Evolutionary conservation across 1,140 invertebrate genomes (phyloP), one percentile per base, ranked within the genome.

Genomic region (Acromyrmex echinatior): DNA sequence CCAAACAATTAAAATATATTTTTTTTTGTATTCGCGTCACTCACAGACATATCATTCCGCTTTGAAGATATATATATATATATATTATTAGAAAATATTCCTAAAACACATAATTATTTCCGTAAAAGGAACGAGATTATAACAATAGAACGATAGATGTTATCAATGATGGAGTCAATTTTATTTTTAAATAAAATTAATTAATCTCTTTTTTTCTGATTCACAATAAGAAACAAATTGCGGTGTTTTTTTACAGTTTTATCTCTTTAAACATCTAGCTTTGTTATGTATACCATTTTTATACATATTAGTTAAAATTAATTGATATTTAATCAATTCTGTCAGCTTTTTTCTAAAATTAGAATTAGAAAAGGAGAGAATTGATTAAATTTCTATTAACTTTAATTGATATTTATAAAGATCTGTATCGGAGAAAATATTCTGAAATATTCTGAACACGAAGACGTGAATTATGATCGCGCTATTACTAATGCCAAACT

Each of bases 1-100:
- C 21, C 78, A 85, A 91, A 81, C 76, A 39, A 84, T 90, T 80
- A 88, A 88, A 88, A 85, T 91, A 81, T 91, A 79, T 60, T 86
- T 86, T 86, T 78, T 60, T 63, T 73, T 49, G 6, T n/a, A n/a
- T 71, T 60, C 18, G 21, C 39, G 62, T 21, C n/a, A 18, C 28
- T 16, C 31, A 12, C 18, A 86, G 16, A 71, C 6, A 14, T 16
- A 9, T 21, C 18, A 39, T 76, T 16, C 28, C 12, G 53, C 14
- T 76, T 74, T 28, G 39, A 62, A 74, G 68, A 82, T 25, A 25
- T 25, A 25, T 25, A 25, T 25, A 25, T 25, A 25, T 25, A 25
- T 25, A 25, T 25, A 25, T 82, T 49, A 31, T 62, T 84, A 74
- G 14, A 84, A 82, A 62, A 84, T 45, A 65, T 35, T 62, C 70